A percentile compares a stretch with the other conserved stretches of the same genome.
phyloP scores from a whole-genome alignment of 1,140 invertebrate genomes.

The Limonius californicus region DNA sequence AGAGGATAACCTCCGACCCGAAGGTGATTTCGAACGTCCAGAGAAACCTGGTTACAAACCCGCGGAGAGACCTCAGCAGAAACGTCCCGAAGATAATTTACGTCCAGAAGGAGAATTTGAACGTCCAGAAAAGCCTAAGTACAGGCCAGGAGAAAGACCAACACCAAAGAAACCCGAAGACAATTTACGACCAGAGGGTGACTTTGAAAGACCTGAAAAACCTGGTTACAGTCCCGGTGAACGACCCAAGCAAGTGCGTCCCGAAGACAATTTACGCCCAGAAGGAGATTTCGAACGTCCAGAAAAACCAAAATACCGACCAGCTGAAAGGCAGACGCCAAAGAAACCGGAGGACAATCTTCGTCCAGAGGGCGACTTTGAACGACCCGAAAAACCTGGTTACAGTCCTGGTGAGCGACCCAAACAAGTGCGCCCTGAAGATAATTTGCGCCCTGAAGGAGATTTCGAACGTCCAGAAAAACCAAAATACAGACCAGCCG shows the following conservation, averaged over 20 bases:
- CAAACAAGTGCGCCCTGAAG: constrained; percentile 48
- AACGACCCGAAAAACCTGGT: constrained; percentile 48
- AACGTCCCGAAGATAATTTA: constrained; percentile 56
- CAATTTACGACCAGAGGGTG: constrained; percentile 66
- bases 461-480: constrained; percentile 58
- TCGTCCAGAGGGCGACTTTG: constrained; percentile 57
- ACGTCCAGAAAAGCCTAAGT: constrained; percentile 35
- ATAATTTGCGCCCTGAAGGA: constrained; percentile 59
- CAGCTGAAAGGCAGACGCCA: constrained; percentile 54
- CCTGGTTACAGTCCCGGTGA: constrained; percentile 52
- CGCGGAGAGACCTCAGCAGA: constrained; percentile 40
- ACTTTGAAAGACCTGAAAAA: constrained; percentile 54
- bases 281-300: constrained; percentile 57
- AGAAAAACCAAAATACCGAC: constrained; percentile 45
- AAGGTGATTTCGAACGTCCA: constrained; percentile 49
- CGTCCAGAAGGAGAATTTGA: constrained; percentile 57
- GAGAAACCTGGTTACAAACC: constrained; percentile 37
- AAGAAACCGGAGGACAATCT: constrained; percentile 58
- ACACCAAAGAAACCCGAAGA: constrained; percentile 44
- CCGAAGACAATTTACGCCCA: constrained; percentile 56
- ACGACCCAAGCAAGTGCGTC: constrained; percentile 51
- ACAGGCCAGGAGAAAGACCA: constrained; percentile 35
- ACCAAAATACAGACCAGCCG: constrained; percentile 50
- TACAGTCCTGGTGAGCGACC: constrained; percentile 51
- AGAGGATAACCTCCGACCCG: constrained; percentile 45